Percentiles rank a stretch among this genome's conserved stretches.
These are phyloP conservation scores for Patella vulgata DNA, from an alignment of 1,140 invertebrate genomes.

Conservation along the genomic window DNA sequence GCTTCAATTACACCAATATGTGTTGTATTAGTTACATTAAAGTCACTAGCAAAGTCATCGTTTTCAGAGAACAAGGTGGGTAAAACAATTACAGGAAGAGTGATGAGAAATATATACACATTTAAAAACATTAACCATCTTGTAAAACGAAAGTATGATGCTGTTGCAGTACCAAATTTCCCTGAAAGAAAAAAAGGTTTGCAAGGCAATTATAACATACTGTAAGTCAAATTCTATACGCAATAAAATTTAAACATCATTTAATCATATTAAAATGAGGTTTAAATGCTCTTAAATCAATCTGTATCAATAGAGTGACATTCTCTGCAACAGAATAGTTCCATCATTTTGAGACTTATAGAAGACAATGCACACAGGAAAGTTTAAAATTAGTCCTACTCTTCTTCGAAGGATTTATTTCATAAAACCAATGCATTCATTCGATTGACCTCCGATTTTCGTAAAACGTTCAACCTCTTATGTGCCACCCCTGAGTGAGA, in stretches of 20 bases:
- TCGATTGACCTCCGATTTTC: too few relatives aligned
- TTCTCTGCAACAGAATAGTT: neutral
- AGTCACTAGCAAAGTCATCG: neutral
- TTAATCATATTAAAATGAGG: too few relatives aligned
- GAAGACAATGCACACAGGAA: too few relatives aligned
- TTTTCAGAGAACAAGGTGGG: constrained; percentile 30
- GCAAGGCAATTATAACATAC: neutral
- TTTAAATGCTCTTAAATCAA: too few relatives aligned
- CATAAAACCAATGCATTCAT: too few relatives aligned
- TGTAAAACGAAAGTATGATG: constrained; percentile 79
- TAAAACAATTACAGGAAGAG: constrained; percentile 43
- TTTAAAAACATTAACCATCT: constrained; percentile 79
- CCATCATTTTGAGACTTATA: neutral
- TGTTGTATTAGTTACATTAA: neutral
- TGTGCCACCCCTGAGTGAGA: too few relatives aligned
- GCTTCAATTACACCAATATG: constrained; percentile 17
- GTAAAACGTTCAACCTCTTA: too few relatives aligned
- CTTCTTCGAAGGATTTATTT: too few relatives aligned
- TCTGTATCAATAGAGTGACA: neutral
- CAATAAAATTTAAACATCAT: neutral
- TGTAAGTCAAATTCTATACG: neutral
- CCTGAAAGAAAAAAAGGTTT: constrained; percentile 71
- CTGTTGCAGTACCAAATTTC: constrained; percentile 78
- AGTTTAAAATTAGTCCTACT: too few relatives aligned
- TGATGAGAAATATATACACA: constrained; percentile 68